Evolutionary conservation across 2,888 invertebrate genomes (phyloP), one percentile per base, ranked within the genome.

Genomic region (Conistra vaccinii): DNA sequence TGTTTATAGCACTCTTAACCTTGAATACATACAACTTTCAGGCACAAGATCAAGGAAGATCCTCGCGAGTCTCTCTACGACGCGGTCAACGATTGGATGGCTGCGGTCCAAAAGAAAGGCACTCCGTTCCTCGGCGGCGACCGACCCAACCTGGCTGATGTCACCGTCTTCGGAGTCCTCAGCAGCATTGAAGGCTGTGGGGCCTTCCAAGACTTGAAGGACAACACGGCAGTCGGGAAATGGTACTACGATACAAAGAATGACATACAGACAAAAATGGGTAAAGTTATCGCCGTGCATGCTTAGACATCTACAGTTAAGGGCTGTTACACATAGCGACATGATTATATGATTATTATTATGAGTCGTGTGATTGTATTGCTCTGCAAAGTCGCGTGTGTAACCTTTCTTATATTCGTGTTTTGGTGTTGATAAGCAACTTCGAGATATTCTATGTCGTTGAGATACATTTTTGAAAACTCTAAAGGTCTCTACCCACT

Each of bases 161-260:
- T 99, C 68, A 97, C 99, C 0, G 98, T 99, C 1, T 99, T 98
- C 91, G 99, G 99, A 1, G 97, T 99, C 5, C 96, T 99, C 7
- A 98, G 97, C 92, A 99, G 99, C 91, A 99, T 99, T 91, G 99
- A 99, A 94, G 99, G 99, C 0, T 99, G 99, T 90, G 93, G 97
- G 58, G 99, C 99, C 0, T 99, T 99, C 92, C 96, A 98, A 87
- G 99, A 99, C 92, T 95, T 98, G 63, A 92, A 98, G 53, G 87
- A 96, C 3, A 97, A 98, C 88, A 98, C 99, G 0, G 97, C 97
- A 68, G 97, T 99, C 69, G 97, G 97, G 55, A 94, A 91, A 35
- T 98, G 99, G 99, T 99, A 98, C 92, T 97, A 97, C 84, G 96
- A 97, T 17, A 98, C 98, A 93, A 98, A 98, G 89, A 95, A 97